Evolutionary conservation across 2,113 vertebrate genomes (phyloP).

Genomic region (Myotis davidii): DNA sequence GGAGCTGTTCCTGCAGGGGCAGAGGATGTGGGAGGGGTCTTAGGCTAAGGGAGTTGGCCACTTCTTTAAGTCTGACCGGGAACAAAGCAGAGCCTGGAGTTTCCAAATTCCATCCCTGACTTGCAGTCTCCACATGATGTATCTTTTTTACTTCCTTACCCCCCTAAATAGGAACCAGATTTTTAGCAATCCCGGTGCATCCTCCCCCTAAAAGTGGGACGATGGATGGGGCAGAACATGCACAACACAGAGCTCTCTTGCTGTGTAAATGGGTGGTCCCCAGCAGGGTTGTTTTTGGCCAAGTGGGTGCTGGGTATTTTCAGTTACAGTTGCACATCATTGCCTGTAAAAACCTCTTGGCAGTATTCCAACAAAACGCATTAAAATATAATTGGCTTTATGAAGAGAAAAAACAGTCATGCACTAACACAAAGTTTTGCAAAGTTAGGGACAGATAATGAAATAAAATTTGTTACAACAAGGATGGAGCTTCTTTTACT

Average conservation of each 20-base stretch:
- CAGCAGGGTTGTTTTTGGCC: constrained; percentile 51
- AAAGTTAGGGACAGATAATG: constrained; percentile 70
- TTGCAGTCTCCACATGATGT: neutral
- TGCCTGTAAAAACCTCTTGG: constrained; percentile 63
- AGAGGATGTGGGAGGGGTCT: neutral
- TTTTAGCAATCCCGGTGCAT: neutral
- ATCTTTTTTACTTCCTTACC: neutral
- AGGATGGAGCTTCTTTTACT: constrained; percentile 67
- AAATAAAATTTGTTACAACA: constrained; percentile 78
- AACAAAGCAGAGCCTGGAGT: constrained; percentile 31
- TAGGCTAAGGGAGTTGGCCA: neutral
- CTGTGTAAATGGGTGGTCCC: constrained; percentile 34
- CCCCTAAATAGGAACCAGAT: neutral
- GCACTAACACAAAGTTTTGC: constrained; percentile 73
- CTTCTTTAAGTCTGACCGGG: neutral
- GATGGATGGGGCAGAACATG: neutral
- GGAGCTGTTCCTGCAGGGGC: neutral
- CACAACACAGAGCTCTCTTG: neutral
- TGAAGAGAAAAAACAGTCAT: constrained; percentile 74
- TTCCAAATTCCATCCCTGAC: neutral
- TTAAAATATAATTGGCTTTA: constrained; percentile 71
- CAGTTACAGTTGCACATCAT: constrained; percentile 64
- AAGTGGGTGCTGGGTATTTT: constrained; percentile 49
- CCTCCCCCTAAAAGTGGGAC: neutral
- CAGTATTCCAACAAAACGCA: constrained; percentile 58